These are phyloP conservation scores for Dexiosoma caninum DNA, from an alignment of 2,888 invertebrate species.

Conservation along the genomic window DNA sequence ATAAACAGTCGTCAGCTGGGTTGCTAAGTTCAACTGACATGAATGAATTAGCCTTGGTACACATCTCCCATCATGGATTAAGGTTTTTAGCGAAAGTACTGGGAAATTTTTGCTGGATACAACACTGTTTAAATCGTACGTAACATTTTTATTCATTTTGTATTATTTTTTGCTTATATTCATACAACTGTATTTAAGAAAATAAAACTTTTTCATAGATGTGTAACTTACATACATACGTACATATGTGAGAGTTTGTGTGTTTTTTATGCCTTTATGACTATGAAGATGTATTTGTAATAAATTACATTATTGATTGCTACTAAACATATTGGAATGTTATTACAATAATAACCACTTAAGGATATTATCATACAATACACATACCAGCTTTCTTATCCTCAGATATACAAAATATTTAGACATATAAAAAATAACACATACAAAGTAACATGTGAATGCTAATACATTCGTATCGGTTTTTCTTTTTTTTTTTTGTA, in stretches of 20 bases:
- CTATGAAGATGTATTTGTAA: constrained; percentile 41
- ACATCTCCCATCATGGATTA: too few species aligned
- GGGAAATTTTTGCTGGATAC: not conserved
- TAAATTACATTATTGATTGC: constrained; percentile 61
- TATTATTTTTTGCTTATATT: not conserved
- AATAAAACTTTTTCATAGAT: too few species aligned
- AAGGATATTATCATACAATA: constrained; percentile 47
- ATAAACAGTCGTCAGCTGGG: too few species aligned
- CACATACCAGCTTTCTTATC: not conserved
- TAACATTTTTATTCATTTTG: constrained; percentile 13
- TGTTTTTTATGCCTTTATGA: not conserved
- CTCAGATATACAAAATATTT: not conserved
- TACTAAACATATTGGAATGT: constrained; percentile 59
- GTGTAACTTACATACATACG: not conserved
- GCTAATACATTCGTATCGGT: not conserved
- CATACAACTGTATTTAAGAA: constrained; percentile 7
- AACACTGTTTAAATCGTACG: not conserved
- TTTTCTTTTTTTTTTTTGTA: not conserved
- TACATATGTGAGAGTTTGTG: not conserved
- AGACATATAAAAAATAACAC: not conserved
- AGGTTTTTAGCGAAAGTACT: too few species aligned
- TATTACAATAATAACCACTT: constrained; percentile 61
- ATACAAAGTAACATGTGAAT: not conserved
- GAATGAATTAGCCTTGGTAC: too few species aligned
- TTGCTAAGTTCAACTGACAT: too few species aligned